phyloP scores from a whole-genome alignment of 2,113 vertebrate genomes.

The Chrysemys picta region DNA sequence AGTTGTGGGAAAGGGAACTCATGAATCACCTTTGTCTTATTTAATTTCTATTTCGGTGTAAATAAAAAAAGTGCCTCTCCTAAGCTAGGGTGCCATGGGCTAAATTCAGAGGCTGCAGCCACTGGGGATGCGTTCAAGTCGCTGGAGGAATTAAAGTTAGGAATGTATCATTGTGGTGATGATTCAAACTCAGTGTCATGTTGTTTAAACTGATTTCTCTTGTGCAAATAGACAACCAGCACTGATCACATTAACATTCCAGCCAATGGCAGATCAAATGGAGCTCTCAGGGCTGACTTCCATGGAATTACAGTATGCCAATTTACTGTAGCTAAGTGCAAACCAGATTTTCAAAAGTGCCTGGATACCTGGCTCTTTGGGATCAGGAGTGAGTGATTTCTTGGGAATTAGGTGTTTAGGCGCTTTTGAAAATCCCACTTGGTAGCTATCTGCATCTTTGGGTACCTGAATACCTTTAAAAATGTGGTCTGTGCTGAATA shows the following conservation, averaged over 20 bases:
- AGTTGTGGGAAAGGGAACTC: neutral
- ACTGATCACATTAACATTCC: neutral
- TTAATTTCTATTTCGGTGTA: neutral
- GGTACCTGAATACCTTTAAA: neutral
- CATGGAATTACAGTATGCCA: neutral
- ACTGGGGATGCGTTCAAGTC: neutral
- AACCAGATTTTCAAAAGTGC: neutral
- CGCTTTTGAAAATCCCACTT: neutral
- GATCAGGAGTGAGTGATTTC: neutral
- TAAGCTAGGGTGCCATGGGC: neutral
- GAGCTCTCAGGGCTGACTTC: neutral
- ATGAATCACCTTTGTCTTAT: neutral
- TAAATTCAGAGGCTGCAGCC: neutral
- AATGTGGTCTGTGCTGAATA: neutral
- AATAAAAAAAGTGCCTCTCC: neutral
- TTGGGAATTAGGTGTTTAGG: neutral
- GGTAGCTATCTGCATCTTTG: neutral
- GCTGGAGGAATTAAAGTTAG: neutral
- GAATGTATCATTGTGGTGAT: neutral
- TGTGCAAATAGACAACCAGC: neutral
- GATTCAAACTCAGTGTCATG: neutral
- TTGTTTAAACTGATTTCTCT: neutral
- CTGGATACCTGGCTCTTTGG: neutral
- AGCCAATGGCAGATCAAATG: neutral
- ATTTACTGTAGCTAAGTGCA: neutral